Percentiles rank a stretch among this genome's conserved stretches.
Conservation (phyloP, 2,113 vertebrate genomes). For the Rafetus swinhoei region DNA sequence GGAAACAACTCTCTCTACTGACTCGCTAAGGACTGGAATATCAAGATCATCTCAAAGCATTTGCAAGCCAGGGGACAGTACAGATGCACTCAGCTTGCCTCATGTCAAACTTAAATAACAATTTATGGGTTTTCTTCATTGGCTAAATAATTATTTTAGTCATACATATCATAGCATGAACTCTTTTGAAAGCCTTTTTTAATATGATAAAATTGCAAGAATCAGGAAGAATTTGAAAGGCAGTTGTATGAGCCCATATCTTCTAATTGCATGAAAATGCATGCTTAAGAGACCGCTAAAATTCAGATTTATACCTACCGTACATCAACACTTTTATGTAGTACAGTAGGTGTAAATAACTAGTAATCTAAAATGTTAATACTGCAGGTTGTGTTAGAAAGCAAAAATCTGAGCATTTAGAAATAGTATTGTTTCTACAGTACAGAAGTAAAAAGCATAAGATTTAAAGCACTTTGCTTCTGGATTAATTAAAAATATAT, state of each 20-base stretch:
- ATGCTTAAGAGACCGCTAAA: conserved; percentile 85
- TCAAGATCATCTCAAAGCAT: conserved; percentile 84
- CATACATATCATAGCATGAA: conserved; percentile 90
- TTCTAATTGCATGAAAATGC: conserved; percentile 89
- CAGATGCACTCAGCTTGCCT: conserved; percentile 88
- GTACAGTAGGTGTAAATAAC: conserved; percentile 75
- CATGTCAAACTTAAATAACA: conserved; percentile 93
- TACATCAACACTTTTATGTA: conserved; percentile 63
- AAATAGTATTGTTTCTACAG: conserved; percentile 65
- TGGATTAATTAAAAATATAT: conserved; percentile 69
- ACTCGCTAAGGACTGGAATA: conserved; percentile 90
- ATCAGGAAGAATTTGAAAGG: conserved; percentile 76
- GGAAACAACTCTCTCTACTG: conserved; percentile 83
- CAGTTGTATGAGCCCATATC: conserved; percentile 74
- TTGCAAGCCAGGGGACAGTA: conserved; percentile 81
- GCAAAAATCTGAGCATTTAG: conserved; percentile 58
- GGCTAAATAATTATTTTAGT: conserved; percentile 84
- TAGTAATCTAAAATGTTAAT: conserved; percentile 70
- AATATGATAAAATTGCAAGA: conserved; percentile 73
- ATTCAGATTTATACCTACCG: conserved; percentile 76
- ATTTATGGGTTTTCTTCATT: conserved; percentile 75
- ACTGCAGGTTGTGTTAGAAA: conserved; percentile 68
- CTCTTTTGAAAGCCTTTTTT: conserved; percentile 80
- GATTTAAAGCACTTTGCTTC: conserved; percentile 81
- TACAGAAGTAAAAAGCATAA: conserved; percentile 65